Percentiles rank a stretch among this genome's conserved stretches.
These are phyloP conservation scores for Stictocephala bisonia DNA, from an alignment of 2,888 invertebrate genomes.

Conservation along the genomic window DNA sequence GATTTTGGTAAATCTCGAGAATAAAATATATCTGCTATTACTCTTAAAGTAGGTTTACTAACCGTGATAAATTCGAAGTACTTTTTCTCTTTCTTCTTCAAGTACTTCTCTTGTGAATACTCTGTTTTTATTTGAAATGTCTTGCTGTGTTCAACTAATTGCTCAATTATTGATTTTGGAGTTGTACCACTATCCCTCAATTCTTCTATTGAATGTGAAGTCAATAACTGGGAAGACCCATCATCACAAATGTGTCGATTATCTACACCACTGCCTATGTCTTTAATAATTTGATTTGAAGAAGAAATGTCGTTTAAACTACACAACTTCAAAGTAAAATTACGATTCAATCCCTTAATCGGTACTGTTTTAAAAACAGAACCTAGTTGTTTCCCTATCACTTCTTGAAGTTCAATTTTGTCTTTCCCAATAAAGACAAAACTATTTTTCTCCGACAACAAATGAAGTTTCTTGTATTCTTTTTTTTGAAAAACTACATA, in stretches of 20 bases:
- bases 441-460: slow-evolving; percentile 72
- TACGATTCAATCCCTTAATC: slow-evolving; percentile 66
- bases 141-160: slow-evolving; percentile 89
- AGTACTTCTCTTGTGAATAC: slow-evolving; percentile 93
- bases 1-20: slow-evolving; percentile 81
- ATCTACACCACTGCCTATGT: slow-evolving; percentile 76
- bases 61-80: slow-evolving; percentile 88
- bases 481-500: slow-evolving; percentile 83
- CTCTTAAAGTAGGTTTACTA: slow-evolving; percentile 80
- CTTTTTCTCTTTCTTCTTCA: slow-evolving; percentile 95
- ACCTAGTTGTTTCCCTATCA: slow-evolving; percentile 77
- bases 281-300: slow-evolving; percentile 73
- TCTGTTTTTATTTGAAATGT: slow-evolving; percentile 92
- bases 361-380: slow-evolving; percentile 82
- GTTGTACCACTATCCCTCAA: slow-evolving; percentile 80
- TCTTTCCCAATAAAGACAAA: slow-evolving; percentile 77
- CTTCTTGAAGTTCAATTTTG: slow-evolving; percentile 73
- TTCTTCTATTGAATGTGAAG: slow-evolving; percentile 83
- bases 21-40: slow-evolving; percentile 88
- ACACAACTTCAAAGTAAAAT: slow-evolving; percentile 69
- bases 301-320: slow-evolving; percentile 67
- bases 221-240: slow-evolving; percentile 83
- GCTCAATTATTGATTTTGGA: slow-evolving; percentile 86
- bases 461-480: slow-evolving; percentile 81
- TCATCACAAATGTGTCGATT: slow-evolving; percentile 86